Percentiles rank a stretch among this genome's conserved stretches.
Evolutionary conservation across 2,113 vertebrate genomes (phyloP).

Genomic region (Podarcis muralis): DNA sequence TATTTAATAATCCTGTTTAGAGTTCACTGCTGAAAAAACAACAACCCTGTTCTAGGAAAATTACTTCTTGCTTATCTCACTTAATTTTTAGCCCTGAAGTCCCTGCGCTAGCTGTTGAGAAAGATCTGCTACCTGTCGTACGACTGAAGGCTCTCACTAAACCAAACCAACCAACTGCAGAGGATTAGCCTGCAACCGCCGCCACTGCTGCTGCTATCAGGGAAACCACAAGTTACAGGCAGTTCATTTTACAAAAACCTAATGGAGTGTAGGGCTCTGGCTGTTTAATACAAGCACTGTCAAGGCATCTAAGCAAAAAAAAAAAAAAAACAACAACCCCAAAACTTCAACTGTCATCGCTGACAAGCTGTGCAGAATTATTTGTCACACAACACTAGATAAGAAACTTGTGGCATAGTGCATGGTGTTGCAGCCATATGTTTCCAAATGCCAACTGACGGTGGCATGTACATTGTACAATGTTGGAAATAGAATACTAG

Average conservation of each 20-base stretch:
- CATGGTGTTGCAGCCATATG: constrained; percentile 48
- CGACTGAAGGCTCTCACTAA: constrained; percentile 53
- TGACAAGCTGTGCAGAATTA: constrained; percentile 80
- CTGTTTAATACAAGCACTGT: constrained; percentile 81
- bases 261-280: constrained; percentile 80
- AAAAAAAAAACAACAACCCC: constrained; percentile 9
- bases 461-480: constrained; percentile 2
- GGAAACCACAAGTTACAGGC: constrained; percentile 76
- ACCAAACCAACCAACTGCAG: constrained; percentile 41
- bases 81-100: constrained; percentile 30
- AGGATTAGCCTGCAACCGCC: constrained; percentile 51
- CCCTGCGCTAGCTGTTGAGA: constrained; percentile 24
- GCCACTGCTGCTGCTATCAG: constrained; percentile 65
- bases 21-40: constrained; percentile 6
- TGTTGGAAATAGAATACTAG: neutral
- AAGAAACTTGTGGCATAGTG: constrained; percentile 65
- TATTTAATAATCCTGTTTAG: constrained; percentile 11
- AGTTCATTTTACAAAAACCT: constrained; percentile 85
- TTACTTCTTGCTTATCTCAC: constrained; percentile 4
- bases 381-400: constrained; percentile 78
- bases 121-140: constrained; percentile 35
- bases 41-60: constrained; percentile 17
- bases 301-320: constrained; percentile 79
- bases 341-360: constrained; percentile 71
- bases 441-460: constrained; percentile 34